Percentiles rank a stretch among this genome's conserved stretches.
Conservation (phyloP, 2,888 invertebrate species). For the Conus canariensis region DNA sequence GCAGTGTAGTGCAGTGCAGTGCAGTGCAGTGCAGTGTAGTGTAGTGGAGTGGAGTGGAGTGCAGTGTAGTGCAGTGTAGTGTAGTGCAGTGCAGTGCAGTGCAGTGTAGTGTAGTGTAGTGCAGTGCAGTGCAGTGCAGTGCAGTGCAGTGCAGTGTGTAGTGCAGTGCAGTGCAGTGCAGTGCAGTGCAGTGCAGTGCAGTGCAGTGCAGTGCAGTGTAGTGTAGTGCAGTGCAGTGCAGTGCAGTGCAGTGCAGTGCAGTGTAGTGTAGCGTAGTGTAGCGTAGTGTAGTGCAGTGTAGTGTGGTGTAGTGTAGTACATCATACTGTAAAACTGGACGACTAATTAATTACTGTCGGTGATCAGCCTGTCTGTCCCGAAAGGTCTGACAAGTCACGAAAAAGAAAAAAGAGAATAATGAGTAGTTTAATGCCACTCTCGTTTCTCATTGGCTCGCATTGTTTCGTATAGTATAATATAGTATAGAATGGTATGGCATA, state of each 20-base stretch:
- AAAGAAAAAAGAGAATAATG: background rate
- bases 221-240: background rate
- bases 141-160: background rate
- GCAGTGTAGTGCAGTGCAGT: slow-evolving; percentile 5
- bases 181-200: background rate
- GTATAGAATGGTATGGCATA: background rate
- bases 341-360: background rate
- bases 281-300: background rate
- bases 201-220: background rate
- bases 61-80: background rate
- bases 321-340: background rate
- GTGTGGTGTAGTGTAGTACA: background rate
- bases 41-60: background rate
- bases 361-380: background rate
- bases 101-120: slow-evolving; percentile 14
- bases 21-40: slow-evolving; percentile 10
- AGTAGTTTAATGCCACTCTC: no score
- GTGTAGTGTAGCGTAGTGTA: background rate
- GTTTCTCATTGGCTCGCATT: no score
- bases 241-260: background rate
- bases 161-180: slow-evolving; percentile 5
- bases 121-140: background rate
- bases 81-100: background rate
- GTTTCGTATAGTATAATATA: no score
- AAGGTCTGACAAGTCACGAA: background rate